Evolutionary conservation across 2,888 invertebrate species (phyloP).

Genomic region (Nomada ferruginata): DNA sequence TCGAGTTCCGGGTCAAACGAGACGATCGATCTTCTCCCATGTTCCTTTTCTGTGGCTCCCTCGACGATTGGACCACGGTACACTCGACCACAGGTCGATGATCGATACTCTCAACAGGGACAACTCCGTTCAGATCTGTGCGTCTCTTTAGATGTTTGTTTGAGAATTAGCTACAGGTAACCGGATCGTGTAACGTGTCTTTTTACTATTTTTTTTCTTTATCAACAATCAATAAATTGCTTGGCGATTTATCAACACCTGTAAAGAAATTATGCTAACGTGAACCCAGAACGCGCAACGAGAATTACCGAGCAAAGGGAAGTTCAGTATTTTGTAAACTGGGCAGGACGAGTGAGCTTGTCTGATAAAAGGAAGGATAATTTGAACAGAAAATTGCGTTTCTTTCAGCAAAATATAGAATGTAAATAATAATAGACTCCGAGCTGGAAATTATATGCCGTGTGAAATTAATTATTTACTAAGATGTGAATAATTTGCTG

Average conservation of each 20-base stretch:
- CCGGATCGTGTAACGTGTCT: slow-evolving; percentile 19
- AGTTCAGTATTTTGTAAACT: not conserved
- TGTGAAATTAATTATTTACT: too few species aligned
- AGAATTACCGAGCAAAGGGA: not conserved
- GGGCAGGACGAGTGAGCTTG: slow-evolving; percentile 3
- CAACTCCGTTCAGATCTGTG: slow-evolving; percentile 14
- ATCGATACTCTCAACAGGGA: slow-evolving; percentile 30
- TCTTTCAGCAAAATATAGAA: too few species aligned
- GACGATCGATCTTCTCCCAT: slow-evolving; percentile 22
- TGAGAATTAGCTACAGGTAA: not conserved
- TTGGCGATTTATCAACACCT: not conserved
- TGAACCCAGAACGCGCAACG: too few species aligned
- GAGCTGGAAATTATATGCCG: too few species aligned
- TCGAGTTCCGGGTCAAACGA: slow-evolving; percentile 10
- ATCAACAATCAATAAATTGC: not conserved
- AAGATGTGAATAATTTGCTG: too few species aligned
- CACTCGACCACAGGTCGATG: slow-evolving; percentile 38
- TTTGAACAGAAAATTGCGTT: not conserved
- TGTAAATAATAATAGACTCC: too few species aligned
- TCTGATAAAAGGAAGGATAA: not conserved
- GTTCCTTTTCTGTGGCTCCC: slow-evolving; percentile 49
- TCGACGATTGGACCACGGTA: slow-evolving; percentile 19
- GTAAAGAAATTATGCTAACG: too few species aligned
- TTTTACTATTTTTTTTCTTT: not conserved
- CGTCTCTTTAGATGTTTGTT: slow-evolving; percentile 14